Evolutionary conservation across 1,140 invertebrate genomes (phyloP).

Genomic region (Ips typographus): DNA sequence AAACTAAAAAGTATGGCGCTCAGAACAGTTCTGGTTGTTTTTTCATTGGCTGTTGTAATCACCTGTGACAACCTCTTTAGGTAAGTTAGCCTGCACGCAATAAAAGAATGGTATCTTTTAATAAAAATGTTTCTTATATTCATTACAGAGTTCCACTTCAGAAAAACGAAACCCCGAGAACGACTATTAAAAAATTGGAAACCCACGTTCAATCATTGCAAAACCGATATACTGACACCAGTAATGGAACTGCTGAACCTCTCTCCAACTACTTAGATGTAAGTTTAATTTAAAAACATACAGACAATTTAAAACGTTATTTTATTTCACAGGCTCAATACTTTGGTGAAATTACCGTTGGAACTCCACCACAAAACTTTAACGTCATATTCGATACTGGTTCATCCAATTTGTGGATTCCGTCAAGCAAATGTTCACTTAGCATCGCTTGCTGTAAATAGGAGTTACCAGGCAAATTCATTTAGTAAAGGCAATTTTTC

Average conservation of each 20-base stretch:
- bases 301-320: not conserved
- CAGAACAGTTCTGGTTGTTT: not conserved
- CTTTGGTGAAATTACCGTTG: conserved; percentile 93
- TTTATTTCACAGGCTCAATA: conserved; percentile 81
- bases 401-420: conserved; percentile 97
- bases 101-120: no score
- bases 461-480: not conserved
- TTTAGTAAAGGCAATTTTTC: not conserved
- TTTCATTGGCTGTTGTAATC: conserved; percentile 14
- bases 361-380: conserved; percentile 89
- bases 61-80: not conserved
- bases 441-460: conserved; percentile 94
- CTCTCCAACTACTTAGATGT: conserved; percentile 93
- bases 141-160: conserved; percentile 71
- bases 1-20: not conserved
- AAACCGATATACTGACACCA: not conserved
- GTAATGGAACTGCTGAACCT: conserved; percentile 56
- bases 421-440: conserved; percentile 88
- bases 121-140: not conserved
- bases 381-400: conserved; percentile 98
- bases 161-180: conserved; percentile 70
- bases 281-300: conserved; percentile 41
- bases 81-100: not conserved
- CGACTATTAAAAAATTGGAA: conserved; percentile 70
- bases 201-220: conserved; percentile 58